phyloP scores from a whole-genome alignment of 2,113 vertebrate species.

The Potamarius usumacintae region DNA sequence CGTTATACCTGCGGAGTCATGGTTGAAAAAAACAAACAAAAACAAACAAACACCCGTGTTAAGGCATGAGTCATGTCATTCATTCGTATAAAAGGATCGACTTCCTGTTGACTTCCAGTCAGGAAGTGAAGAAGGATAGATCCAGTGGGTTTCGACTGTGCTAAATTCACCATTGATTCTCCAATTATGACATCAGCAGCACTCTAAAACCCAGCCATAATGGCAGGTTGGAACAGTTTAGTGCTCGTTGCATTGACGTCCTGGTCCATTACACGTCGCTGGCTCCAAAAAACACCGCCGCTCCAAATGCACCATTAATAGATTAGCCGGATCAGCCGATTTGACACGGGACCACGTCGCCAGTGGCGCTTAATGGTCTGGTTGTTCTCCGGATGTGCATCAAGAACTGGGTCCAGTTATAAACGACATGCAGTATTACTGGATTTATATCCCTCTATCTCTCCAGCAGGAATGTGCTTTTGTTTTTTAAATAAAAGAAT shows the following conservation, averaged over 20 bases:
- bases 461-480: not conserved
- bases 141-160: conserved; percentile 30
- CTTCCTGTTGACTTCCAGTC: not conserved
- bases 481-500: not conserved
- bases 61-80: not conserved
- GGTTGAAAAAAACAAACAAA: not conserved
- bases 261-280: conserved; percentile 1
- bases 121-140: conserved; percentile 20
- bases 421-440: not conserved
- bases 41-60: conserved; percentile 3
- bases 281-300: conserved; percentile 11
- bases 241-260: not conserved
- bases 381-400: not conserved
- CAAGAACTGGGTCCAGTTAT: not conserved
- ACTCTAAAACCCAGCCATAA: not conserved
- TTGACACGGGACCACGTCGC: not conserved
- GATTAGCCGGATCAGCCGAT: conserved; percentile 14
- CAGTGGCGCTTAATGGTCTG: not conserved
- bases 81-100: not conserved
- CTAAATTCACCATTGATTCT: conserved; percentile 49
- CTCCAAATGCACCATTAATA: conserved; percentile 24
- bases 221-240: conserved; percentile 2
- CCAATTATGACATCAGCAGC: conserved; percentile 60
- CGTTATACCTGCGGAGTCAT: conserved; percentile 84
- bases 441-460: too few relatives aligned